A percentile compares a stretch with the other conserved stretches of the same genome.
Evolutionary conservation across 2,888 invertebrate genomes (phyloP).

Genomic region (Spatulosminthurus flaviceps): DNA sequence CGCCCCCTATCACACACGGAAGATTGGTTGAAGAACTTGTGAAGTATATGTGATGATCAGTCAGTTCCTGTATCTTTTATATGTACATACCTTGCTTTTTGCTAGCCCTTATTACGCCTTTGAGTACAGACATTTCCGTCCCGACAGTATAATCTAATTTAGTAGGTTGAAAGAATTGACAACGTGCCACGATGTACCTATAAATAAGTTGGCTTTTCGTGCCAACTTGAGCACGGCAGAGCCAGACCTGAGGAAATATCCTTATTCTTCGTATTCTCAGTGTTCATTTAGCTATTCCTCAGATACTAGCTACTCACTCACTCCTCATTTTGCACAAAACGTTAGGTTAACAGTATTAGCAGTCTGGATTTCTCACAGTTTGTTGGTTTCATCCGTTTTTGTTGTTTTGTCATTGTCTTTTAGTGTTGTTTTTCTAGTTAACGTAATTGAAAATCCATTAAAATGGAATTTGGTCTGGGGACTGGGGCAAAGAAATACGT

Average conservation of each 20-base stretch:
- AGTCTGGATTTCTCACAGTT: too few species aligned
- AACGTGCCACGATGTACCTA: constrained; percentile 43
- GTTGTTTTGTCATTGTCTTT: not conserved
- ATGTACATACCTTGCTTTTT: not conserved
- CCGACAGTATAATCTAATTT: constrained; percentile 34
- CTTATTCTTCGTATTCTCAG: constrained; percentile 9
- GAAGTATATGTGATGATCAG: not conserved
- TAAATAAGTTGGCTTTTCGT: constrained; percentile 35
- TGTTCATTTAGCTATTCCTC: constrained; percentile 42
- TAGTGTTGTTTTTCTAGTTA: not conserved
- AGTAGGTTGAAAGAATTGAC: constrained; percentile 32
- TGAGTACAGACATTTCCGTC: not conserved
- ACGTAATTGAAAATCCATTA: not conserved
- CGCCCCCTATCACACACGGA: too few species aligned
- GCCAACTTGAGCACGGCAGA: constrained; percentile 46
- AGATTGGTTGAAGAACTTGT: constrained; percentile 12
- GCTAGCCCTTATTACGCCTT: not conserved
- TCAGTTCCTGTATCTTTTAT: not conserved
- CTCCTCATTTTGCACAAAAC: not conserved
- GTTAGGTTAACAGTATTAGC: not conserved
- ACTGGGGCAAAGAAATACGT: constrained; percentile 32
- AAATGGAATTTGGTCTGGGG: constrained; percentile 39
- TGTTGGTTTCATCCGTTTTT: too few species aligned
- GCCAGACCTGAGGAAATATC: constrained; percentile 15
- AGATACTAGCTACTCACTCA: constrained; percentile 1